Evolutionary conservation across 2,113 vertebrate genomes (phyloP).

Genomic region (Ptychochromis oligacanthus): DNA sequence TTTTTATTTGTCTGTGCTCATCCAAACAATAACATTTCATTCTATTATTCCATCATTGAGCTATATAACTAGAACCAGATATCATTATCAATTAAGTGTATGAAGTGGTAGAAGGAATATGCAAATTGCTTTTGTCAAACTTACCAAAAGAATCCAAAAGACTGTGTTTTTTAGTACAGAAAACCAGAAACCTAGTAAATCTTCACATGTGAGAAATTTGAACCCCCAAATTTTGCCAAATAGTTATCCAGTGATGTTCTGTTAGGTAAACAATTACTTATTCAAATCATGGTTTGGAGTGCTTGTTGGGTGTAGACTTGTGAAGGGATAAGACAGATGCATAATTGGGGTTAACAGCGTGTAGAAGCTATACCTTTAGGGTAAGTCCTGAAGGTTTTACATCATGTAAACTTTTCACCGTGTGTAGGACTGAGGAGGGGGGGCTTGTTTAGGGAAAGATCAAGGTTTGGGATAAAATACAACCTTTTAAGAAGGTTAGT

Average conservation of each 20-base stretch:
- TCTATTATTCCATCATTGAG: not conserved
- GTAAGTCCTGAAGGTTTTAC: too few species aligned
- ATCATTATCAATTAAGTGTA: not conserved
- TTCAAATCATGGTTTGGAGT: not conserved
- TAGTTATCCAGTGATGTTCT: not conserved
- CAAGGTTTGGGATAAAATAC: not conserved
- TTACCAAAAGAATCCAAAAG: not conserved
- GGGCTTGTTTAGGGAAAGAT: not conserved
- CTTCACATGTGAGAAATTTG: not conserved
- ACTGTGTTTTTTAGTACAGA: not conserved
- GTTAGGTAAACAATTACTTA: not conserved
- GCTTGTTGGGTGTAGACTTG: not conserved
- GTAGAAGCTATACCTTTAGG: not conserved
- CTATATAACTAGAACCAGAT: not conserved
- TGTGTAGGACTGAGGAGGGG: too few species aligned
- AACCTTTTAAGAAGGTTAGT: not conserved
- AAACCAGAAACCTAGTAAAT: not conserved
- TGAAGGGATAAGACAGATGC: not conserved
- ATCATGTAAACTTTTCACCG: not conserved
- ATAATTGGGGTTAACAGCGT: not conserved
- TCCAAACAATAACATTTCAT: not conserved
- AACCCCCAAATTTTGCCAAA: not conserved
- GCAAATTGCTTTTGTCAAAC: not conserved
- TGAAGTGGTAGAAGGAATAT: not conserved
- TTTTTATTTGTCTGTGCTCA: not conserved